phyloP scores from a whole-genome alignment of 2,113 vertebrate species.

The Notothenia rossii region DNA sequence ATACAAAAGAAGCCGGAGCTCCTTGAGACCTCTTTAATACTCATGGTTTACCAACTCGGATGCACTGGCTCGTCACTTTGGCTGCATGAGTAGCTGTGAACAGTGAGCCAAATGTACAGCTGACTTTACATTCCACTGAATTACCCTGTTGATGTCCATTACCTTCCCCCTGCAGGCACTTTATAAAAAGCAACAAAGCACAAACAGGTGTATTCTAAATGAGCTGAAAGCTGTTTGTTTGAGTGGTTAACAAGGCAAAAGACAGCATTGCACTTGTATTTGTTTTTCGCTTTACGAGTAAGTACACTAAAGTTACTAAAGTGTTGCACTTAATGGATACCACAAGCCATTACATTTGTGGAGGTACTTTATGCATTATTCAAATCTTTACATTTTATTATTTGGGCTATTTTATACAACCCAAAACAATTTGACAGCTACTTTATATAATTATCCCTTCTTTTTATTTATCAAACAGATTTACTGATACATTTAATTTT shows the following conservation, averaged over 20 bases:
- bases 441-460: no score
- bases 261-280: background rate
- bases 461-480: no score
- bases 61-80: constrained; percentile 3
- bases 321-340: no score
- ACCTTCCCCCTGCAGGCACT: background rate
- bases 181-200: background rate
- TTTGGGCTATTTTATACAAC: no score
- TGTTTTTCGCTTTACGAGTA: no score
- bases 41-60: background rate
- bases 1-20: constrained; percentile 33
- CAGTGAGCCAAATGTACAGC: background rate
- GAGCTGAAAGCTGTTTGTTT: background rate
- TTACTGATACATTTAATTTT: no score
- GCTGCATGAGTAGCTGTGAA: background rate
- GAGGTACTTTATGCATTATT: no score
- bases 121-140: background rate
- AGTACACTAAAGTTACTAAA: no score
- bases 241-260: background rate
- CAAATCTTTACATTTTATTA: no score
- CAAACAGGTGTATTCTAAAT: background rate
- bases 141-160: background rate
- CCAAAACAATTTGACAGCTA: no score
- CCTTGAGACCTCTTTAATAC: constrained; percentile 27
- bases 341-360: no score